These are phyloP conservation scores for Philopedon plagiatum DNA, from an alignment of 2,888 invertebrate species.

Conservation along the genomic window DNA sequence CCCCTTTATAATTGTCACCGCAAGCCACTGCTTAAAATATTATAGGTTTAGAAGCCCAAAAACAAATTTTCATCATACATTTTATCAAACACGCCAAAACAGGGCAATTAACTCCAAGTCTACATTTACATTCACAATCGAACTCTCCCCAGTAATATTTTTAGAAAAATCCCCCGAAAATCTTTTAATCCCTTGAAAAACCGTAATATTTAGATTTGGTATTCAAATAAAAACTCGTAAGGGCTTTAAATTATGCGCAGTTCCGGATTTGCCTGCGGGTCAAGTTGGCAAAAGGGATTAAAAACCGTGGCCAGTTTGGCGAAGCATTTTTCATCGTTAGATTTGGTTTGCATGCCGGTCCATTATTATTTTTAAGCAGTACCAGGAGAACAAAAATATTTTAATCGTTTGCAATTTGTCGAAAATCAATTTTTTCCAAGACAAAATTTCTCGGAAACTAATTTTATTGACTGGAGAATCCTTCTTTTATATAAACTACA, in stretches of 20 bases:
- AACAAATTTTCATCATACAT: not conserved
- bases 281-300: constrained; percentile 18
- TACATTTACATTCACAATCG: constrained; percentile 1
- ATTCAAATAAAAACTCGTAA: constrained; percentile 13
- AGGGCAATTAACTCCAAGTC: not conserved
- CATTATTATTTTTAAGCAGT: too few relatives aligned
- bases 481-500: too few relatives aligned
- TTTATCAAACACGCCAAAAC: not conserved
- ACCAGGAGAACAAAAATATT: too few relatives aligned
- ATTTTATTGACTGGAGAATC: too few relatives aligned
- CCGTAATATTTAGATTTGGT: constrained; percentile 12
- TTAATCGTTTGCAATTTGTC: too few relatives aligned
- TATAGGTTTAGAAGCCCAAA: too few relatives aligned
- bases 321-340: not conserved
- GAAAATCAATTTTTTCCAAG: too few relatives aligned
- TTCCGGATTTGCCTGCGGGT: constrained; percentile 1
- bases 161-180: not conserved
- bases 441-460: too few relatives aligned
- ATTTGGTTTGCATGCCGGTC: not conserved
- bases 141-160: not conserved
- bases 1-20: too few relatives aligned
- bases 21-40: too few relatives aligned
- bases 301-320: not conserved
- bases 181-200: constrained; percentile 7
- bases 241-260: constrained; percentile 4